Evolutionary conservation across 2,113 vertebrate genomes (phyloP).

Genomic region (Aspiorhynchus laticeps): DNA sequence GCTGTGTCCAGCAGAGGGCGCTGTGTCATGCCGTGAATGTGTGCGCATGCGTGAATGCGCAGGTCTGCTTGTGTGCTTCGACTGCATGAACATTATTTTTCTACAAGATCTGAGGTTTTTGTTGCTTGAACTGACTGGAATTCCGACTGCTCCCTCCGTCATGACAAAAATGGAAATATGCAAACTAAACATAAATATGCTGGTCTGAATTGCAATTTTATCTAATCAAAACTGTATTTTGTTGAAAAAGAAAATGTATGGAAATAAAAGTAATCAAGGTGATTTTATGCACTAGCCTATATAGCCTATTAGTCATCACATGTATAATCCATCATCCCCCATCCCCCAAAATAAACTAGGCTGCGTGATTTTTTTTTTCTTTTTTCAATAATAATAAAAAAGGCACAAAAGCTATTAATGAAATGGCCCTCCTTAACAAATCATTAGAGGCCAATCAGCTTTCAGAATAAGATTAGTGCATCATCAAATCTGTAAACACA

Average conservation of each 20-base stretch:
- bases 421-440: not conserved
- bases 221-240: not conserved
- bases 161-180: not conserved
- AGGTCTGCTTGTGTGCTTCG: not conserved
- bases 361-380: too few relatives aligned
- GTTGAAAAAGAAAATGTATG: too few relatives aligned
- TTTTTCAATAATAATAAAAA: too few relatives aligned
- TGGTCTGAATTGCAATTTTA: not conserved
- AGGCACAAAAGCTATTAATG: too few relatives aligned
- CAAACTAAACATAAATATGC: not conserved
- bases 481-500: not conserved
- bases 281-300: too few relatives aligned
- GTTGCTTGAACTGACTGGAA: not conserved
- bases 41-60: not conserved
- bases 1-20: conserved; percentile 10
- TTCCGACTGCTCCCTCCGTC: not conserved
- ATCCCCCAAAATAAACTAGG: too few relatives aligned
- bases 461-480: not conserved
- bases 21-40: not conserved
- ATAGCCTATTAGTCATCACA: too few relatives aligned
- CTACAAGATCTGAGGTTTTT: not conserved
- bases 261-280: not conserved
- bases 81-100: not conserved
- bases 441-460: not conserved
- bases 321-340: too few relatives aligned